Conservation (phyloP, 1,140 invertebrate species). For the Phenacoccus solenopsis region DNA sequence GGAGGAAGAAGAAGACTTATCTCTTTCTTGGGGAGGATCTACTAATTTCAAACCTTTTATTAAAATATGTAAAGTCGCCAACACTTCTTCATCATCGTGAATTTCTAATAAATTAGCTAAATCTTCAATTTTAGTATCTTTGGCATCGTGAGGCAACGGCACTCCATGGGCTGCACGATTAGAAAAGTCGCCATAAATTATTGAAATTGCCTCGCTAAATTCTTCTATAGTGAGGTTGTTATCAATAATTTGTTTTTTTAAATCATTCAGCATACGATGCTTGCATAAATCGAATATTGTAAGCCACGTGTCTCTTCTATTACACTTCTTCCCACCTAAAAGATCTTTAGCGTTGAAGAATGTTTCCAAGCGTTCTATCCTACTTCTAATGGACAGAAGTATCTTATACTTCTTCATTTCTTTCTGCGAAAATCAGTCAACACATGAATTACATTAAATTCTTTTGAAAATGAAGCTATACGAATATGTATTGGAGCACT, state of each 20-base stretch:
- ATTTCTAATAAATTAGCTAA: background rate
- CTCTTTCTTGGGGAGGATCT: too few species aligned
- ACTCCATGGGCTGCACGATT: background rate
- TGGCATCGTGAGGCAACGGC: background rate
- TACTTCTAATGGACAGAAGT: too few species aligned
- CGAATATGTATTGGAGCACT: too few species aligned
- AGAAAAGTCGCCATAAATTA: background rate
- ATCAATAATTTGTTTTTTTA: background rate
- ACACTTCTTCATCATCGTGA: background rate
- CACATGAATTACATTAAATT: too few species aligned
- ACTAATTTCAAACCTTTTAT: background rate
- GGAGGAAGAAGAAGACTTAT: too few species aligned
- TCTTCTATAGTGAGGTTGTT: background rate
- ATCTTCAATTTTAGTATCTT: background rate
- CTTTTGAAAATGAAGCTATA: too few species aligned
- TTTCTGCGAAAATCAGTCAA: too few species aligned
- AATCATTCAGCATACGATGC: background rate
- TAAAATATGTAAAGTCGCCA: background rate
- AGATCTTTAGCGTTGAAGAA: background rate
- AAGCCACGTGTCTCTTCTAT: background rate
- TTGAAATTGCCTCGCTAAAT: background rate
- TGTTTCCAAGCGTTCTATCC: background rate
- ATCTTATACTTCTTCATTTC: too few species aligned
- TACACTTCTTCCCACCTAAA: background rate
- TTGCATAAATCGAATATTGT: background rate